Evolutionary conservation across 2,113 vertebrate genomes (phyloP).

Genomic region (Oncorhynchus mykiss): DNA sequence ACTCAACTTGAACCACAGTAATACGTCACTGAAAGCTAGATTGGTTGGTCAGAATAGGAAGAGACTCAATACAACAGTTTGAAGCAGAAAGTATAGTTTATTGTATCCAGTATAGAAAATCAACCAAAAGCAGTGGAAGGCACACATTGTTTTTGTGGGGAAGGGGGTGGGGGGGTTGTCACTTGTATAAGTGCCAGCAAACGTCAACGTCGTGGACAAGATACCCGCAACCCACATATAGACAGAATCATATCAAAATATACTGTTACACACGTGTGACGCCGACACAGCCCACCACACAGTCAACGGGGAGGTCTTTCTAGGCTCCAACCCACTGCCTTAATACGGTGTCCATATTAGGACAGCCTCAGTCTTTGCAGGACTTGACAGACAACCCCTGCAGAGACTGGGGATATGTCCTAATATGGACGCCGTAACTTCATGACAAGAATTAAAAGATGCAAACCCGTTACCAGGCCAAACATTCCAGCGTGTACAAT

Average conservation of each 20-base stretch:
- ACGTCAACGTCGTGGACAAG: not conserved
- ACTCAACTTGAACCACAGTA: not conserved
- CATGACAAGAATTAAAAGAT: slow-evolving; percentile 15
- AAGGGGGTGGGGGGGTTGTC: not conserved
- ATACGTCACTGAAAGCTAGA: not conserved
- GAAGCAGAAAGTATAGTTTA: slow-evolving; percentile 65
- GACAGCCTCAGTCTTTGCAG: too few relatives aligned
- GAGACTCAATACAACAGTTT: not conserved
- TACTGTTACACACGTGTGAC: not conserved
- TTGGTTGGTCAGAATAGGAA: not conserved
- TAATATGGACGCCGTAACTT: not conserved
- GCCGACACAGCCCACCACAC: not conserved
- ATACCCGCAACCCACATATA: not conserved
- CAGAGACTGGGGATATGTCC: too few relatives aligned
- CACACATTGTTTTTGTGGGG: slow-evolving; percentile 40
- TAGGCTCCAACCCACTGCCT: too few relatives aligned
- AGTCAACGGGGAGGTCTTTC: not conserved
- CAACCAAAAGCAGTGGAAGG: slow-evolving; percentile 76
- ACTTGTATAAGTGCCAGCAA: slow-evolving; percentile 6
- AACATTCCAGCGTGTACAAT: slow-evolving; percentile 40
- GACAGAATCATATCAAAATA: not conserved
- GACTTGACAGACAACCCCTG: too few relatives aligned
- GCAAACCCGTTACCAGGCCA: slow-evolving; percentile 33
- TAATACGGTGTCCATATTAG: too few relatives aligned
- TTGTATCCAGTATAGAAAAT: slow-evolving; percentile 85